These are phyloP conservation scores for Phasianus colchicus DNA, from an alignment of 2,113 vertebrate genomes.

Conservation along the genomic window DNA sequence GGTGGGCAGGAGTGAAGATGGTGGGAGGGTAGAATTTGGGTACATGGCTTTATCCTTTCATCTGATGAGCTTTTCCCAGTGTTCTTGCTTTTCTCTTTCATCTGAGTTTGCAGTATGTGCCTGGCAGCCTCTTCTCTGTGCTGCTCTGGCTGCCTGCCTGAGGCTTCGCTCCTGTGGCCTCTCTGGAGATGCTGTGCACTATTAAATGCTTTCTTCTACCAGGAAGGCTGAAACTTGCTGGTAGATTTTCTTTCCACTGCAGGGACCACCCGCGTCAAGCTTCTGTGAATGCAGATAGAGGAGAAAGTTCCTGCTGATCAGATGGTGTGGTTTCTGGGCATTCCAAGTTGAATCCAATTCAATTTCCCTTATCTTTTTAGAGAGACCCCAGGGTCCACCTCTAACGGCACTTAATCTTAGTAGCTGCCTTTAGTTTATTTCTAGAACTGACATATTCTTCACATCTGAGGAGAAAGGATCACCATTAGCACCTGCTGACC, in stretches of 20 bases:
- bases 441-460: not conserved
- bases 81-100: conserved; percentile 11
- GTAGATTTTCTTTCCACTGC: not conserved
- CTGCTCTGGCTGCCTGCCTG: not conserved
- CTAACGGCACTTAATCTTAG: not conserved
- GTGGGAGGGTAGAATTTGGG: not conserved
- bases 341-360: not conserved
- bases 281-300: not conserved
- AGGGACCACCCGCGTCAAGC: not conserved
- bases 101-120: conserved; percentile 10
- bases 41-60: not conserved
- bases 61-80: not conserved
- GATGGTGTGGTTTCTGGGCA: not conserved
- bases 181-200: conserved; percentile 25
- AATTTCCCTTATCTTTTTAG: not conserved
- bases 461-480: not conserved
- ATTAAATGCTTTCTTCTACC: conserved; percentile 2
- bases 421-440: not conserved
- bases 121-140: not conserved
- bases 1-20: not conserved
- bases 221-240: not conserved
- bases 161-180: not conserved
- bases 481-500: not conserved
- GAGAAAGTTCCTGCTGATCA: not conserved
- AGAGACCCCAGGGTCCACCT: not conserved